phyloP scores from a whole-genome alignment of 2,113 vertebrate genomes.

The Pyxicephalus adspersus region DNA sequence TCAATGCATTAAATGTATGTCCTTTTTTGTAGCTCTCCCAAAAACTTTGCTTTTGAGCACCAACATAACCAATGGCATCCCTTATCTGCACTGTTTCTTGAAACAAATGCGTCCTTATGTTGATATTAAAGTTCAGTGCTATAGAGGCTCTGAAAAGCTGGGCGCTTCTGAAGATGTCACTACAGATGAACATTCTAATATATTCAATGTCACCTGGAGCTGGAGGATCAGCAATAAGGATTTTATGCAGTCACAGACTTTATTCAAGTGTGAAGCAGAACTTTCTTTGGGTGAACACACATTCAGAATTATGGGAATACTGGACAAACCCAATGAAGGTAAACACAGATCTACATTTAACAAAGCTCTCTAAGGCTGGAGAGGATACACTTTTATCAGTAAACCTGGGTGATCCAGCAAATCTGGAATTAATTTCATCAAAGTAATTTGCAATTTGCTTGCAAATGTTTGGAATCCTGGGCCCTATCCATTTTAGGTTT shows the following conservation, averaged over 20 bases:
- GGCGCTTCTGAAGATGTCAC: rapidly evolving
- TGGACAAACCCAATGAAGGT: constrained; percentile 14
- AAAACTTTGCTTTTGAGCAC: constrained; percentile 59
- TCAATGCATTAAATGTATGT: too few relatives aligned
- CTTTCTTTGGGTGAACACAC: background rate
- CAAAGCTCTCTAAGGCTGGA: too few relatives aligned
- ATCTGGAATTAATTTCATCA: too few relatives aligned
- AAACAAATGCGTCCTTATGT: rapidly evolving
- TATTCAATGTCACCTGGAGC: constrained; percentile 21
- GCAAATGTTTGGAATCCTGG: too few relatives aligned
- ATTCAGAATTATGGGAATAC: constrained; percentile 11
- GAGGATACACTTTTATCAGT: too few relatives aligned
- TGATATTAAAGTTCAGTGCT: constrained; percentile 60
- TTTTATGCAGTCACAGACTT: background rate
- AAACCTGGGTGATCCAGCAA: too few relatives aligned
- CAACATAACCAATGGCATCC: background rate
- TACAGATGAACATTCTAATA: constrained; percentile 4
- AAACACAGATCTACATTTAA: too few relatives aligned
- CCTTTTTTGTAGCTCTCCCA: constrained; percentile 67
- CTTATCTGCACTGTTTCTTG: constrained; percentile 60
- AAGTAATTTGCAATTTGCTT: too few relatives aligned
- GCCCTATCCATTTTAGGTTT: too few relatives aligned
- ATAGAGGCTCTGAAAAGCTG: constrained; percentile 49
- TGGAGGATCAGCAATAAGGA: background rate
- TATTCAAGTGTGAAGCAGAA: constrained; percentile 63